phyloP scores from a whole-genome alignment of 2,888 invertebrate genomes.

The Eremobia ochroleuca region DNA sequence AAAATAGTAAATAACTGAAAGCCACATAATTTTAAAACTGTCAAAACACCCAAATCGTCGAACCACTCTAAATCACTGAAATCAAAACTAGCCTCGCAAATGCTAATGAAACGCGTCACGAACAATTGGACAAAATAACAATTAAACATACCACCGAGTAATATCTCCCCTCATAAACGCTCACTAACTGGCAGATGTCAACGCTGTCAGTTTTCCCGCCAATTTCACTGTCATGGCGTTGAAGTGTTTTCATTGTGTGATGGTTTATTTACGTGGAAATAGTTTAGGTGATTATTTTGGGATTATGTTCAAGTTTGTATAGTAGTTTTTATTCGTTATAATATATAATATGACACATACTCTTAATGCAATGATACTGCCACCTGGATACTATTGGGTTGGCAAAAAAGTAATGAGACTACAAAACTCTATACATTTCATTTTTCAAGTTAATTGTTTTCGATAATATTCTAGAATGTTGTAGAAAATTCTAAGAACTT shows the following conservation, averaged over 20 bases:
- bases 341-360: not conserved
- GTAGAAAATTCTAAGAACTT: no score
- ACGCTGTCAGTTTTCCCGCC: conserved; percentile 79
- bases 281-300: conserved; percentile 38
- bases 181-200: conserved; percentile 78
- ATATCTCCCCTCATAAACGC: conserved; percentile 76
- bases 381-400: not conserved
- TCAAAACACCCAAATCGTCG: conserved; percentile 15
- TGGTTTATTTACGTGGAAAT: conserved; percentile 51
- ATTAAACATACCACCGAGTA: conserved; percentile 73
- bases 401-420: no score
- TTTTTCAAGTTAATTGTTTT: no score
- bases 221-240: conserved; percentile 72
- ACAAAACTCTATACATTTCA: no score
- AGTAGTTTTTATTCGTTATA: not conserved
- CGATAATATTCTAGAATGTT: no score
- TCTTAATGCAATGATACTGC: not conserved
- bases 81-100: conserved; percentile 59
- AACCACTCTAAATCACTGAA: conserved; percentile 45
- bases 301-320: conserved; percentile 2
- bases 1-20: not conserved
- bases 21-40: not conserved
- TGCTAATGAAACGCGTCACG: conserved; percentile 60
- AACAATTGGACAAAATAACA: conserved; percentile 72
- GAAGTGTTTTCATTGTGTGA: conserved; percentile 56